Conservation (phyloP, 2,113 vertebrate species). For the Melanotaenia duboulayi region DNA sequence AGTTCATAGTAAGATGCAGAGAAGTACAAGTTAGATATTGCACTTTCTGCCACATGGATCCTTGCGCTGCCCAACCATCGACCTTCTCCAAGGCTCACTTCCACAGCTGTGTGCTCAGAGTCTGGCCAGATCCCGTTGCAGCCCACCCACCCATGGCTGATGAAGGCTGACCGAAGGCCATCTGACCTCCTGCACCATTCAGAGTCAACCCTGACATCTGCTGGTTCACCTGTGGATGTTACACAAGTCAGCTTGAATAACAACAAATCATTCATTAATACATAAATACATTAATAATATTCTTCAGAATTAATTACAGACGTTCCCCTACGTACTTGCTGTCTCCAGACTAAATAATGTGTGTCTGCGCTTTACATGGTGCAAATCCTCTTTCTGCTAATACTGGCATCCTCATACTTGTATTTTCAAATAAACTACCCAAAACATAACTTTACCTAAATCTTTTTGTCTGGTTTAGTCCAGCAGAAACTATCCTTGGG, state of each 20-base stretch:
- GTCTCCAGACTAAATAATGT: background rate
- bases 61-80: conserved; percentile 42
- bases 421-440: too few species aligned
- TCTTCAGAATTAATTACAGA: too few species aligned
- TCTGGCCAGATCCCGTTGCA: conserved; percentile 88
- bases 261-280: background rate
- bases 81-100: conserved; percentile 86
- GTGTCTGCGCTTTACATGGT: background rate
- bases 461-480: too few species aligned
- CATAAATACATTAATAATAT: too few species aligned
- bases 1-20: conserved; percentile 58
- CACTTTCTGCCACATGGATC: conserved; percentile 48
- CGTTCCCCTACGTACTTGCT: background rate
- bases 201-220: conserved; percentile 93
- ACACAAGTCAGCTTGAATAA: conserved; percentile 15
- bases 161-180: conserved; percentile 88
- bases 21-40: conserved; percentile 49
- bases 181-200: conserved; percentile 77
- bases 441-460: too few species aligned
- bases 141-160: conserved; percentile 90
- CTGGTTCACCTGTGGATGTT: conserved; percentile 89
- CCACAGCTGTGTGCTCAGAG: conserved; percentile 96
- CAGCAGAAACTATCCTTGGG: too few species aligned
- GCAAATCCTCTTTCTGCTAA: too few species aligned
- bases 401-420: too few species aligned